These are phyloP conservation scores for Dendrocopos noguchii DNA, from an alignment of 2,113 vertebrate genomes.

Conservation along the genomic window DNA sequence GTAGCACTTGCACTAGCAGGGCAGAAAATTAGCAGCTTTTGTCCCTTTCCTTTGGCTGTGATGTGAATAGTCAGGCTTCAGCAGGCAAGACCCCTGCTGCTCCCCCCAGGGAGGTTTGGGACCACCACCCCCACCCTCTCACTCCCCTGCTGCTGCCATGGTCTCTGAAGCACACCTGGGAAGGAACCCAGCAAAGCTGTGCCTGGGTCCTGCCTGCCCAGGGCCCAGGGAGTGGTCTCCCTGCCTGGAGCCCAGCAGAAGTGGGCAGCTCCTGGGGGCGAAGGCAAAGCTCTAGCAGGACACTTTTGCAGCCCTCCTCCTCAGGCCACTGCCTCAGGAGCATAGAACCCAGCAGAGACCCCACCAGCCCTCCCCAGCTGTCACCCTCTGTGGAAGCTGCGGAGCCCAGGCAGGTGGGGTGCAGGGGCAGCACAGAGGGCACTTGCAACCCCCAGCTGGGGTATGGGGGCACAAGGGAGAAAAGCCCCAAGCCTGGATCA, in stretches of 20 bases:
- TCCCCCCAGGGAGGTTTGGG: background rate
- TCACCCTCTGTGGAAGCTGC: fast-evolving
- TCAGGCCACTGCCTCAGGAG: background rate
- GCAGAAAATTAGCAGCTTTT: background rate
- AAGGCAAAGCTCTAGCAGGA: background rate
- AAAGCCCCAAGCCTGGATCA: background rate
- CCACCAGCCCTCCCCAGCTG: background rate
- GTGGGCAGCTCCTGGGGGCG: background rate
- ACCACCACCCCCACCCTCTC: too few relatives aligned
- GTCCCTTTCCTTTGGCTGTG: background rate
- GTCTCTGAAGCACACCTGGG: background rate
- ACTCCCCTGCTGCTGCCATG: background rate
- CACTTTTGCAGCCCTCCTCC: background rate
- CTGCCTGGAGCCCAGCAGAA: background rate
- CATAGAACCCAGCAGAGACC: background rate
- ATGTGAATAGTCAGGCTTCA: background rate
- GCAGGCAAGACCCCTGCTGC: background rate
- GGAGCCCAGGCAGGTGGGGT: background rate
- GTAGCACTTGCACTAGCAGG: background rate
- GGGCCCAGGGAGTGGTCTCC: fast-evolving
- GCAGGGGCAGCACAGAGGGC: background rate
- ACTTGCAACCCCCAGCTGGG: fast-evolving
- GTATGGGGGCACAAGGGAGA: fast-evolving
- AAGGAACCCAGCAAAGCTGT: background rate
- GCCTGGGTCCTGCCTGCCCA: background rate